Percentiles rank a stretch among this genome's conserved stretches.
Evolutionary conservation across 2,888 invertebrate species (phyloP).

Genomic region (Melanchra persicariae): DNA sequence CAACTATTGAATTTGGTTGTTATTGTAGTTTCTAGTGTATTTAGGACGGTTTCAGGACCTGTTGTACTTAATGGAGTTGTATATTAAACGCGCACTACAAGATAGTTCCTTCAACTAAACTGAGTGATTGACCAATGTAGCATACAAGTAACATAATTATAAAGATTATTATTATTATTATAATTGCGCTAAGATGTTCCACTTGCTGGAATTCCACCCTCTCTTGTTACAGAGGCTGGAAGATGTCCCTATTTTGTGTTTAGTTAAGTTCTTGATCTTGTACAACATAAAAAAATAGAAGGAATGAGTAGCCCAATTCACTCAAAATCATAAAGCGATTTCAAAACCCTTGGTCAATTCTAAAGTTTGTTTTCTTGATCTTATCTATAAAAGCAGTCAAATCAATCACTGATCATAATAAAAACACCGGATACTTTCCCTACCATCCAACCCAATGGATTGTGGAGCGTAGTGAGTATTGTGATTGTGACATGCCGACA

Average conservation of each 20-base stretch:
- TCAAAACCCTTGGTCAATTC: background rate
- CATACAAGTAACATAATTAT: no score
- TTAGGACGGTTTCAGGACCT: constrained; percentile 7
- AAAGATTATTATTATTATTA: no score
- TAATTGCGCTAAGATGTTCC: background rate
- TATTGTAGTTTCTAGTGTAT: constrained; percentile 15
- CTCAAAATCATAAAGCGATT: background rate
- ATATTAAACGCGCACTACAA: background rate
- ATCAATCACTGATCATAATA: constrained; percentile 12
- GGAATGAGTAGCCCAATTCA: background rate
- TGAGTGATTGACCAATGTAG: no score
- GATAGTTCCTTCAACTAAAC: background rate
- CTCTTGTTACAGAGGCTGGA: no score
- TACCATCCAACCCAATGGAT: background rate
- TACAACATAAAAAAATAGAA: no score
- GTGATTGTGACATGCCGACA: constrained; percentile 8
- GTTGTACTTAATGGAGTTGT: background rate
- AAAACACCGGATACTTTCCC: constrained; percentile 29
- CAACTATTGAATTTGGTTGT: constrained; percentile 21
- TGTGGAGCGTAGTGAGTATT: no score
- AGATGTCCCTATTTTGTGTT: no score
- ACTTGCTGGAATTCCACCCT: no score
- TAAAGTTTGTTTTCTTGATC: background rate
- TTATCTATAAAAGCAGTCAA: background rate
- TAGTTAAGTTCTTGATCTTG: no score